phyloP scores from a whole-genome alignment of 2,888 invertebrate genomes.

The Axea sp. region DNA sequence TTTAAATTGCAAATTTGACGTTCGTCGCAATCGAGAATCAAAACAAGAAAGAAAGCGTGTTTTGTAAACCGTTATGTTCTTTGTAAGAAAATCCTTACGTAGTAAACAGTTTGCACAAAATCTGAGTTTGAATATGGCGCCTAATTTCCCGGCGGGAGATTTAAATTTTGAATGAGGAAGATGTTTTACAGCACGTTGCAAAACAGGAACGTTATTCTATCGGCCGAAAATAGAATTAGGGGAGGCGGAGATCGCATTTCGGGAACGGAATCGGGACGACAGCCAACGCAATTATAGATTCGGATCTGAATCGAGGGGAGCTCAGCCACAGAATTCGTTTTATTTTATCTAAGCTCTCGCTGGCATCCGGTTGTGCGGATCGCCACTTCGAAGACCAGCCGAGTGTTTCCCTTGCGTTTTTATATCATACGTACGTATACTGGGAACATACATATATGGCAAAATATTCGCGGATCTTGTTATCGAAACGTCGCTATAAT shows the following conservation, averaged over 20 bases:
- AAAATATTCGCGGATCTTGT: no score
- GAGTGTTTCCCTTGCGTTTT: constrained; percentile 64
- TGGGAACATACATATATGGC: constrained; percentile 16
- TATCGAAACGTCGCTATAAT: no score
- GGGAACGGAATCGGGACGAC: constrained; percentile 74
- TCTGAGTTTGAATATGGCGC: no score
- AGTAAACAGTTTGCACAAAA: no score
- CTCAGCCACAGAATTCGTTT: constrained; percentile 76
- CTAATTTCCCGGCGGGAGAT: no score
- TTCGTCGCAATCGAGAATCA: no score
- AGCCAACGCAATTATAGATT: constrained; percentile 79
- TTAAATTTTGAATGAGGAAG: background rate
- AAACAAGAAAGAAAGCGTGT: no score
- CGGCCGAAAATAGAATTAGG: constrained; percentile 76
- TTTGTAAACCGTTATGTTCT: no score
- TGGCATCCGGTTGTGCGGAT: constrained; percentile 77
- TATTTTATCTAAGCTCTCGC: constrained; percentile 78
- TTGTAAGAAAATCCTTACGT: no score
- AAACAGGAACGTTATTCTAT: constrained; percentile 73
- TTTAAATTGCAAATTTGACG: no score
- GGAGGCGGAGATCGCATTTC: constrained; percentile 78
- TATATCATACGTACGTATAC: constrained; percentile 53
- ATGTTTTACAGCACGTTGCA: constrained; percentile 21
- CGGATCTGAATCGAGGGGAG: constrained; percentile 74
- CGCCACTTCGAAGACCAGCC: constrained; percentile 66